These are phyloP conservation scores for Rattus rattus DNA, from an alignment of 2,113 vertebrate genomes.

Conservation along the genomic window DNA sequence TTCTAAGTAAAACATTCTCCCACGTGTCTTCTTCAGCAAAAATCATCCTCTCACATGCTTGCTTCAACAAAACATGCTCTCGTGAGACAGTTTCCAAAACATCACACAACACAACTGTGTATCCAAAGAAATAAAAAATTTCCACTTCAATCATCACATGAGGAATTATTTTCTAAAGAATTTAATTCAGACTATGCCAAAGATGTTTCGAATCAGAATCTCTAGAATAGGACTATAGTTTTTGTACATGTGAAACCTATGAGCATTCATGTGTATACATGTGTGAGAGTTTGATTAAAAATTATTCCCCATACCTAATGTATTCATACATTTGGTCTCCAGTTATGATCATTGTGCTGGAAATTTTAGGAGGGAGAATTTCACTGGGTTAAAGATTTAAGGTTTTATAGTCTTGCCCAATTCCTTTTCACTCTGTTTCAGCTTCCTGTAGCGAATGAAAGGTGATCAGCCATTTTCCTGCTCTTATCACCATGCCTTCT, in stretches of 20 bases:
- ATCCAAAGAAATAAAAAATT: too few species aligned
- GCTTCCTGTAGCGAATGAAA: background rate
- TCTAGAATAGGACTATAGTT: background rate
- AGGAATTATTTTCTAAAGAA: background rate
- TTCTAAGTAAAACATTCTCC: too few species aligned
- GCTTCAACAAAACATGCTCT: too few species aligned
- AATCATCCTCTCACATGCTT: too few species aligned
- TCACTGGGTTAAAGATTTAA: background rate
- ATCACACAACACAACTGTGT: too few species aligned
- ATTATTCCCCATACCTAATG: background rate
- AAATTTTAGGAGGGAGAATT: background rate
- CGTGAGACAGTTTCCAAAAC: too few species aligned
- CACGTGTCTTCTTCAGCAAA: too few species aligned
- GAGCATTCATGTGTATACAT: background rate
- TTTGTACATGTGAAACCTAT: too few species aligned
- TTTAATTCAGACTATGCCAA: background rate
- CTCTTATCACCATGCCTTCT: too few species aligned
- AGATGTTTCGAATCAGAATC: constrained; percentile 25
- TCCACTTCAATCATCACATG: background rate
- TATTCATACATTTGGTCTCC: background rate
- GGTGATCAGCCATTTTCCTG: background rate
- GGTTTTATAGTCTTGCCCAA: background rate
- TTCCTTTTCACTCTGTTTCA: background rate
- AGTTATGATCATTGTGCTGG: background rate
- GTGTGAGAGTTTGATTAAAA: background rate